Evolutionary conservation across 2,888 invertebrate genomes (phyloP), one percentile per base, ranked within the genome.

Genomic region (Julus scandinavius): DNA sequence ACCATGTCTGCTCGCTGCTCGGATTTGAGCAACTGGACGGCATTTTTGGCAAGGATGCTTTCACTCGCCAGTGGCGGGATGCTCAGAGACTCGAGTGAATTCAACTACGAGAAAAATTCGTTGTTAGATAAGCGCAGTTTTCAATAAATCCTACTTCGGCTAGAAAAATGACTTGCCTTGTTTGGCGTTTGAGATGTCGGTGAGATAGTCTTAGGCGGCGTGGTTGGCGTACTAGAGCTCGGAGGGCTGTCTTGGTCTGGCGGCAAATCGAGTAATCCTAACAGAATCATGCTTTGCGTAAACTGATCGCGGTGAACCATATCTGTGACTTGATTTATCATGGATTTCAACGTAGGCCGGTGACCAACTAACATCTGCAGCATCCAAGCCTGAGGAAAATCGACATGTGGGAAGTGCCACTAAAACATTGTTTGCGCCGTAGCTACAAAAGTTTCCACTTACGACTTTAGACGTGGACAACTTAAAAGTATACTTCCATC

Each of bases 261-360:
- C 7, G 91, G 89, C 89, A 91, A 91, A 89, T 93, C 93, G 80
- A 94, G 90, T 17, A 95, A 92, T 5, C 94, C 94, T 88, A 95
- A 92, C 88, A 93, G 93, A 20, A 94, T 92, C 83, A 95, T 91
- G 0, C 94, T 94, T 90, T 94, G 93, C 3, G 94, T 94, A 90
- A 95, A 95, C 90, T 94, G 93, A 89, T 94, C 94, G 89, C 94
- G 93, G 90, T 94, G 94, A 11, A 95, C 94, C 90, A 95, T 91
- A 90, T 94, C 94, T 90, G 94, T 94, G 13, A 94, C 91, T 90
- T 94, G 93, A 50, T 91, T 89, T 20, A 92, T 91, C 87, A 92
- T 90, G 0, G 91, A 90, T 89, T 91, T 90, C 17, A 92, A 89
- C 3, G 91, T 91, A 15, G 90, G 86, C 72, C 90, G 90, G 89